These are phyloP conservation scores for Sebastes minor DNA, from an alignment of 2,797 vertebrate genomes.

Conservation along the genomic window DNA sequence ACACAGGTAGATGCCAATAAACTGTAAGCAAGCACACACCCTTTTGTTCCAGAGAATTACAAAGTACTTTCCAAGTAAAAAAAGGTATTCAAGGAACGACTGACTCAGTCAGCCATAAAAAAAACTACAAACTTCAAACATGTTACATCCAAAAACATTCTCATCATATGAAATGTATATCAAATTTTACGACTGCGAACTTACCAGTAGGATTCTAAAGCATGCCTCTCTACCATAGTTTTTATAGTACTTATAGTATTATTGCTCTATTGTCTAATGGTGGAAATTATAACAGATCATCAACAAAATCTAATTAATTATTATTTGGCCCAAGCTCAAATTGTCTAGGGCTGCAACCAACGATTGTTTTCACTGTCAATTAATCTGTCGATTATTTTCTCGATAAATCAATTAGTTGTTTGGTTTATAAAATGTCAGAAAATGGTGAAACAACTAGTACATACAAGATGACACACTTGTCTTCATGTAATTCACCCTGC, in stretches of 20 bases:
- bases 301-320: background rate
- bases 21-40: background rate
- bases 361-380: too few species aligned
- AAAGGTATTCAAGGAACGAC: background rate
- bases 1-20: constrained; percentile 10
- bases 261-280: background rate
- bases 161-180: background rate
- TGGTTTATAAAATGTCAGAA: too few species aligned
- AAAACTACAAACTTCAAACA: background rate
- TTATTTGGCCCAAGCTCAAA: background rate
- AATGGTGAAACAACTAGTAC: background rate
- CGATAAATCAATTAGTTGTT: too few species aligned
- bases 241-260: too few species aligned
- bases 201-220: background rate
- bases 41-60: background rate
- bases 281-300: background rate
- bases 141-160: background rate
- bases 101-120: background rate
- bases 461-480: background rate
- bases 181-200: background rate
- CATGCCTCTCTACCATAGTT: too few species aligned
- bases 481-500: background rate
- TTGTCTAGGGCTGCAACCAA: too few species aligned
- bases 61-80: background rate
- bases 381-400: too few species aligned